A percentile compares a stretch with the other conserved stretches of the same genome.
phyloP scores from a whole-genome alignment of 2,113 vertebrate species.

The Toxotes jaculatrix region DNA sequence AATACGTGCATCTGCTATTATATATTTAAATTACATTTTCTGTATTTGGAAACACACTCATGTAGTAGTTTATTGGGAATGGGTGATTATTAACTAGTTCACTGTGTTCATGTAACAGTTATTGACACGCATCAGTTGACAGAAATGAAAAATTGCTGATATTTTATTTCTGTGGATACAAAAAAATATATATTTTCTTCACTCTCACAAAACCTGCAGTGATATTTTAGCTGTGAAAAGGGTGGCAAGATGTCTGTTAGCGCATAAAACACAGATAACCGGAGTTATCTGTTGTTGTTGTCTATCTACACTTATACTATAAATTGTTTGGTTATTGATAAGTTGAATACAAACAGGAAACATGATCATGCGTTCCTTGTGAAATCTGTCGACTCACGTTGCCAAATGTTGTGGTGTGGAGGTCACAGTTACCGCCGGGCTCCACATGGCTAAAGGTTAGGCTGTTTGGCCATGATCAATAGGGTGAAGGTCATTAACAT shows the following conservation, averaged over 20 bases:
- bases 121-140: not conserved
- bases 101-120: not conserved
- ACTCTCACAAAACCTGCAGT: not conserved
- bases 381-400: conserved; percentile 62
- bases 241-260: not conserved
- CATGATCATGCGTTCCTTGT: not conserved
- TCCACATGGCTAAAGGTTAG: conserved; percentile 65
- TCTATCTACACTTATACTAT: not conserved
- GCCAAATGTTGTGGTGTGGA: conserved; percentile 51
- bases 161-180: not conserved
- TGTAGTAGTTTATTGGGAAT: not conserved
- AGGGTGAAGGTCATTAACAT: conserved; percentile 84
- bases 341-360: conserved; percentile 35
- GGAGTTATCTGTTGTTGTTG: not conserved
- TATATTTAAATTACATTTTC: not conserved
- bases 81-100: not conserved
- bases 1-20: not conserved
- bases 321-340: not conserved
- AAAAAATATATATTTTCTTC: not conserved
- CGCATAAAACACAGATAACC: not conserved
- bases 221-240: not conserved
- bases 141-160: not conserved
- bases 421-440: conserved; percentile 39
- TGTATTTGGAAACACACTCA: not conserved
- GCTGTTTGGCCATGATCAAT: conserved; percentile 75